phyloP scores from a whole-genome alignment of 2,888 invertebrate genomes.

The Caenorhabditis angaria region DNA sequence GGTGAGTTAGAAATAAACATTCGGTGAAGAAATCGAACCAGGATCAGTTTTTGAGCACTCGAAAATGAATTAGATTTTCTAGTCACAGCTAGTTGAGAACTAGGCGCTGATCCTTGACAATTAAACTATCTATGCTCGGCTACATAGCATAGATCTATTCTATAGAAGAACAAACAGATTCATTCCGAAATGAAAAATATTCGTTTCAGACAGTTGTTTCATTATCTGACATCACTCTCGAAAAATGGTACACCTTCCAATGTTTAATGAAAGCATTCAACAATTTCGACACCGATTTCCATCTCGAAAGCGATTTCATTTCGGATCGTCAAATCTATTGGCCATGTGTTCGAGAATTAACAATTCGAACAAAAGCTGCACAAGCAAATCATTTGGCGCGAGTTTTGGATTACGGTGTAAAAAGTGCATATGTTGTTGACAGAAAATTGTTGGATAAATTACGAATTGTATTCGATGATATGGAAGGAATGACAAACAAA shows the following conservation, averaged over 20 bases:
- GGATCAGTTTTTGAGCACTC: too few relatives aligned
- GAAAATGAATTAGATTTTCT: too few relatives aligned
- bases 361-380: conserved; percentile 61
- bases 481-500: conserved; percentile 37
- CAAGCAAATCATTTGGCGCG: conserved; percentile 63
- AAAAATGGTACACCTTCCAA: conserved; percentile 70
- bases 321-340: conserved; percentile 58
- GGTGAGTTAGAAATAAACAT: too few relatives aligned
- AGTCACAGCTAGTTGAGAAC: too few relatives aligned
- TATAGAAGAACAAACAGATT: too few relatives aligned
- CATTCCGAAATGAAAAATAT: not conserved
- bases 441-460: conserved; percentile 58
- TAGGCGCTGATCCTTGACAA: too few relatives aligned
- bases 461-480: conserved; percentile 57
- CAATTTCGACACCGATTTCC: conserved; percentile 37
- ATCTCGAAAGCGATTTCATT: conserved; percentile 30
- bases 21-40: too few relatives aligned
- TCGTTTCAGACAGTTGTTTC: conserved; percentile 67
- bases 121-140: too few relatives aligned
- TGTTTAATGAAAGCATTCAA: conserved; percentile 67
- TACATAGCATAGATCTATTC: too few relatives aligned
- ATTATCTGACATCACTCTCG: conserved; percentile 62
- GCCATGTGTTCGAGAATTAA: conserved; percentile 60
- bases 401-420: conserved; percentile 70
- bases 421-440: conserved; percentile 62